phyloP scores from a whole-genome alignment of 2,888 invertebrate genomes.

The Calameuta pallipes region DNA sequence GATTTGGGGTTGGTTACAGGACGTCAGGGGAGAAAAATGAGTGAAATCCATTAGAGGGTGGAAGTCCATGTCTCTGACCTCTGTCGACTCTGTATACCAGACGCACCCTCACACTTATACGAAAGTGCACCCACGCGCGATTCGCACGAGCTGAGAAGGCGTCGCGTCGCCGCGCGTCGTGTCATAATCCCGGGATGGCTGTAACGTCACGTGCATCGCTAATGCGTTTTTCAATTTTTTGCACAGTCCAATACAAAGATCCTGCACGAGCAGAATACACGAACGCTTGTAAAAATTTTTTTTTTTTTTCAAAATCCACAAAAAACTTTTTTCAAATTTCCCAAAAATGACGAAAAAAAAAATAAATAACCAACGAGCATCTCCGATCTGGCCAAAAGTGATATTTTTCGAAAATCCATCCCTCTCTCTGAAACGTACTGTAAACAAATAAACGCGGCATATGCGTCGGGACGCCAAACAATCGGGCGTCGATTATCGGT shows the following conservation, averaged over 20 bases:
- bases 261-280: too few species aligned
- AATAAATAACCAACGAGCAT: too few species aligned
- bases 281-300: too few species aligned
- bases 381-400: too few species aligned
- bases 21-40: constrained; percentile 64
- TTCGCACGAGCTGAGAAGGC: constrained; percentile 13
- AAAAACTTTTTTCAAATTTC: too few species aligned
- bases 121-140: constrained; percentile 23
- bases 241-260: background rate
- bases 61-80: constrained; percentile 52
- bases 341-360: background rate
- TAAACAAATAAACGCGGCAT: constrained; percentile 25
- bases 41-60: constrained; percentile 61
- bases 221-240: constrained; percentile 42
- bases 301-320: too few species aligned
- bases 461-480: constrained; percentile 32
- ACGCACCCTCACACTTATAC: constrained; percentile 26
- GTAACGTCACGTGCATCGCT: constrained; percentile 53
- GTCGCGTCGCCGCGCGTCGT: constrained; percentile 24
- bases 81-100: constrained; percentile 43
- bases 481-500: constrained; percentile 37
- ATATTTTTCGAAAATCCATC: too few species aligned
- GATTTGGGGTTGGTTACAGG: constrained; percentile 43
- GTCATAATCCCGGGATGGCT: constrained; percentile 30
- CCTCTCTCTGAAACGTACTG: too few species aligned